Base-by-base conservation (phyloP, 2,797 vertebrate genomes). In the Chromis chromis region DNA sequence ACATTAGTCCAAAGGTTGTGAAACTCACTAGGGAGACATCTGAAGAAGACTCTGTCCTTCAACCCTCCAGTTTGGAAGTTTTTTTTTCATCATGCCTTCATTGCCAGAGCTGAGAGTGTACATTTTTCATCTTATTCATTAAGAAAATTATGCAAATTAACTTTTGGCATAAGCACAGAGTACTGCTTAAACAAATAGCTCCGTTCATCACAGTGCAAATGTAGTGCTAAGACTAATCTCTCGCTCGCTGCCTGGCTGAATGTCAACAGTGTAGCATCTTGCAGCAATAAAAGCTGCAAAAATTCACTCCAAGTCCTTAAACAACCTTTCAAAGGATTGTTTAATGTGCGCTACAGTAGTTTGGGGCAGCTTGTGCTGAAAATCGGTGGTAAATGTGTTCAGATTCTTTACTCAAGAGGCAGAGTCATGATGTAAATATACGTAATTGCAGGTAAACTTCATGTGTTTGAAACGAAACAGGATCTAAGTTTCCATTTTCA, bases 111-210 rank as follows among this genome's bases (percentile, higher is more conserved):
- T 28, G 7, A 49, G 28, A 65, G 22, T 40, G 48, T 39, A 24
- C 62, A 81, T 77, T 83, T 39, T 55, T 75, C 69, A 76, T 69
- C 16, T 25, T 59, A 57, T 74, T 83, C 66, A 76, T 78, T 79
- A 68, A 68, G 61, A 70, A 63, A 74, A 81, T 81, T 60, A 85
- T 74, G 82, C 59, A 78, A 79, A 85, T 84, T 1, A 62, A 67
- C 49, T 62, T 74, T 65, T 75, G 72, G 72, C 79, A 65, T n/a
- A 57, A 79, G 62, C 58, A 80, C 70, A n/a, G 72, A 70, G 61
- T 12, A 6, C 62, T 11, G 25, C 28, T 33, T 64, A 75, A 69
- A 64, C 55, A 74, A 80, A 80, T 42, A 54, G 64, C 74, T 13
- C 25, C 24, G 14, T 81, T 69, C 64, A 81, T 78, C 59, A 75